Percentiles rank a stretch among this genome's conserved stretches.
Conservation (phyloP, 1,140 invertebrate species). For the Drosophila rhopaloa region DNA sequence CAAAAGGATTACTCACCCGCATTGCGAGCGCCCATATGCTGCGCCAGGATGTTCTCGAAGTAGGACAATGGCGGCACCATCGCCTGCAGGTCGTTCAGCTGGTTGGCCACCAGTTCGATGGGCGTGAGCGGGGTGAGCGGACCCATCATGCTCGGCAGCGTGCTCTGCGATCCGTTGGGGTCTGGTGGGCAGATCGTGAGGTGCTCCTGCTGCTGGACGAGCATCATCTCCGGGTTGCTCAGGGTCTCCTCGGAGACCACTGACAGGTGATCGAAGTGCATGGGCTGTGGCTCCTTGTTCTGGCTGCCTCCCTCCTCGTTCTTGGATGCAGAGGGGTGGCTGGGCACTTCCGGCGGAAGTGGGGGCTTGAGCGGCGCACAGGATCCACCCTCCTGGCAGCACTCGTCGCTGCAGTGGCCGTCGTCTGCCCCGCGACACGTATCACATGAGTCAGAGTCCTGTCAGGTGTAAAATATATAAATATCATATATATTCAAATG, state of each 20-base stretch:
- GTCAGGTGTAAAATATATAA: background rate
- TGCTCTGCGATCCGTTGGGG: slow-evolving; percentile 71
- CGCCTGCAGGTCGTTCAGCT: slow-evolving; percentile 78
- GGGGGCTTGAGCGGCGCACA: slow-evolving; percentile 59
- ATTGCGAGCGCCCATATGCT: slow-evolving; percentile 67
- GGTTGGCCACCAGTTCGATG: slow-evolving; percentile 79
- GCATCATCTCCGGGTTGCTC: slow-evolving; percentile 85
- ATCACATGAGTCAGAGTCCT: slow-evolving; percentile 85
- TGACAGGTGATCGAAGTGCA: slow-evolving; percentile 90
- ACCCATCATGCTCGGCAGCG: slow-evolving; percentile 72
- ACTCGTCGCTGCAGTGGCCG: slow-evolving; percentile 81
- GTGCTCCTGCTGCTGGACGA: slow-evolving; percentile 60
- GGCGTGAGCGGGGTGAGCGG: slow-evolving; percentile 76
- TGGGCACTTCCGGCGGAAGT: slow-evolving; percentile 51
- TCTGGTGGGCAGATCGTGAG: slow-evolving; percentile 57
- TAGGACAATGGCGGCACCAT: slow-evolving; percentile 79
- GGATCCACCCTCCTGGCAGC: slow-evolving; percentile 73
- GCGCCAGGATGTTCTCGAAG: slow-evolving; percentile 79
- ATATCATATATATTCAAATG: no score
- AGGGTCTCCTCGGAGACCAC: slow-evolving; percentile 90
- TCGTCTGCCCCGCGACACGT: slow-evolving; percentile 84
- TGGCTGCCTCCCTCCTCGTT: slow-evolving; percentile 84
- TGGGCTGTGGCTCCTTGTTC: slow-evolving; percentile 83
- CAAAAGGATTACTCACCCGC: slow-evolving; percentile 19
- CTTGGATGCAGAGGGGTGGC: slow-evolving; percentile 40